phyloP scores from a whole-genome alignment of 35 echinoderm and acorn worm genomes.

The Hemicentrotus pulcherrimus region DNA sequence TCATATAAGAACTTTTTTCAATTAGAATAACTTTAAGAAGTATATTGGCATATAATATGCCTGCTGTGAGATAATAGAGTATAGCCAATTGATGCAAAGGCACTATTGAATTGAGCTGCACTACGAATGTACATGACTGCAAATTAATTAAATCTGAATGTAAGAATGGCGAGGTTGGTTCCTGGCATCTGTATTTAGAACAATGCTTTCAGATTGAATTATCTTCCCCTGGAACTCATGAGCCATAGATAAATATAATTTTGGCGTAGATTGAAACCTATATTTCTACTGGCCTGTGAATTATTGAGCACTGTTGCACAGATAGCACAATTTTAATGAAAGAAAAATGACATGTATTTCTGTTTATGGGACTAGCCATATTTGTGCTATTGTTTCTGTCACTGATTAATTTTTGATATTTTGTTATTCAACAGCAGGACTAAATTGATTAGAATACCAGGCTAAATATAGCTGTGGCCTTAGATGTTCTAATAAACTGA shows the following conservation, averaged over 20 bases:
- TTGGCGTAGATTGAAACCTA: background rate
- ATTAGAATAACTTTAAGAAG: too few species aligned
- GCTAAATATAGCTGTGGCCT: background rate
- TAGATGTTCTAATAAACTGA: background rate
- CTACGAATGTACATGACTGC: background rate
- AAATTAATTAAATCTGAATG: constrained; percentile 6
- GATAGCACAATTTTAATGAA: background rate
- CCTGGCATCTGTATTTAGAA: background rate
- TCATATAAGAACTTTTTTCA: too few species aligned
- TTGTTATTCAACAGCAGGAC: background rate
- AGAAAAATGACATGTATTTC: background rate
- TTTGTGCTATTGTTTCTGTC: background rate
- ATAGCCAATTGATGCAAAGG: too few species aligned
- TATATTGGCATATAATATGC: too few species aligned
- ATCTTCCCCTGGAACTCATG: background rate
- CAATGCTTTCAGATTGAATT: constrained; percentile 13
- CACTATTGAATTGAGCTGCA: background rate
- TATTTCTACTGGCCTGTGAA: background rate
- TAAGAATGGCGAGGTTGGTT: background rate
- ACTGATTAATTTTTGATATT: background rate
- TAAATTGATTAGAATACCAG: background rate
- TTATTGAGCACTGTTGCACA: background rate
- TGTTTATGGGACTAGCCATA: background rate
- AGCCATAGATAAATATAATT: background rate
- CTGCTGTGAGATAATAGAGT: too few species aligned